A percentile compares a stretch with the other conserved stretches of the same genome.
phyloP scores from a whole-genome alignment of 1,140 invertebrate genomes.

The Cherax destructor region DNA sequence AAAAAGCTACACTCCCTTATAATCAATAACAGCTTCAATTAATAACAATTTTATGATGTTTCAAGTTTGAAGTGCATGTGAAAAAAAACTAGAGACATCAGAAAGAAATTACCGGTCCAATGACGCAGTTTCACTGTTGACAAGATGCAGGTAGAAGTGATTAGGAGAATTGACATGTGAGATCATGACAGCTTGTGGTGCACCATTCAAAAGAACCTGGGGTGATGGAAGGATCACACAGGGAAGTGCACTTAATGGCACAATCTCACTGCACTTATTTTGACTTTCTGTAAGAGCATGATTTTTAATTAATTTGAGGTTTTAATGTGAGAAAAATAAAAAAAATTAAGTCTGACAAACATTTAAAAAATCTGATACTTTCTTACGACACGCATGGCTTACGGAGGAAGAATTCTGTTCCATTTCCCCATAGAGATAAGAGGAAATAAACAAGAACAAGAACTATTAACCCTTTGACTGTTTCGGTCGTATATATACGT shows the following conservation, averaged over 20 bases:
- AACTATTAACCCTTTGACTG: too few relatives aligned
- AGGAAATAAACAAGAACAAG: too few relatives aligned
- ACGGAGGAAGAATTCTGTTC: too few relatives aligned
- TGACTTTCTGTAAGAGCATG: neutral
- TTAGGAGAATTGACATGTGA: neutral
- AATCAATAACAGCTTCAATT: neutral
- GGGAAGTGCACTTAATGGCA: constrained; percentile 8
- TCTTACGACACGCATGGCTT: too few relatives aligned
- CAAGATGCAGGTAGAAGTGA: constrained; percentile 18
- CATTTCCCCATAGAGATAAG: too few relatives aligned
- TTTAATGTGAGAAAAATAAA: too few relatives aligned
- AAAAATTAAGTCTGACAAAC: too few relatives aligned
- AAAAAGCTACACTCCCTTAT: neutral
- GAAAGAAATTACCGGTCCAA: neutral
- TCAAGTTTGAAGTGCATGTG: neutral
- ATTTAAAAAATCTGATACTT: too few relatives aligned
- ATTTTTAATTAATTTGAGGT: neutral
- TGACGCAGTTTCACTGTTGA: neutral
- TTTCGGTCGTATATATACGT: too few relatives aligned
- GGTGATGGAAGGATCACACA: neutral
- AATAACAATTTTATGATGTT: neutral
- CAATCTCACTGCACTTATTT: neutral
- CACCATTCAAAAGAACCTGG: neutral
- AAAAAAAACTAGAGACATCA: neutral
- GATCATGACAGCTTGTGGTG: neutral